Evolutionary conservation across 2,797 vertebrate species (phyloP), one percentile per base, ranked within the genome.

Genomic region (Chaetodon trifasciatus): DNA sequence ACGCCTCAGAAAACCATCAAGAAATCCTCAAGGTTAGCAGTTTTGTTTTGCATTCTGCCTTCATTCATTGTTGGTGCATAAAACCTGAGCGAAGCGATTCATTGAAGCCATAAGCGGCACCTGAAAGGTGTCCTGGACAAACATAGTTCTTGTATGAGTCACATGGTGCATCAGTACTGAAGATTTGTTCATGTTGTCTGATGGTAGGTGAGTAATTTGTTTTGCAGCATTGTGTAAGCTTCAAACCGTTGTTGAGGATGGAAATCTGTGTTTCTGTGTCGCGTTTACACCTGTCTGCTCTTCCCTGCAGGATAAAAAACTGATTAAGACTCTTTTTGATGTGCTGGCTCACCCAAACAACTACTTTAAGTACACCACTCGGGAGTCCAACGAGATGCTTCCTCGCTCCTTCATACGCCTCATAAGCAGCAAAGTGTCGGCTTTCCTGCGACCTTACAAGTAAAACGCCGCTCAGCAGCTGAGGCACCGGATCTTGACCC

Each of bases 361-460:
- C 96, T 99, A 99, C 95, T 99, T 99, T 94, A 99, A 99, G 92
- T 99, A 99, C 95, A 98, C 98, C 1, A 97, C 95, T 90, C 94
- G 98, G 93, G 98, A 99, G 89, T 98, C 98, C 95, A 99, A 98
- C 88, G 97, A 99, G 95, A 99, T 99, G 98, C 94, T 99, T 74
- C 98, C 98, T 1, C 98, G 97, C 57, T 99, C 98, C 74, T 99
- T 99, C 96, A 99, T 99, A 78, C 98, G 98, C 70, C 96, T 99
- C 86, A 98, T 99, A 74, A 98, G 97, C 90, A 99, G 98, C 96
- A 99, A 99, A 97, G 98, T 99, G 57, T 99, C 97, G 12, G 97
- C 97, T 87, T 99, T 99, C 90, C 95, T 99, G 87, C 96, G 97
- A 88, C 98, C 98, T 85, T 99, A 99, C 95, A 99, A 99, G 96